Base-by-base conservation (phyloP, 2,113 vertebrate species). In the Trichomycterus rosablanca region DNA sequence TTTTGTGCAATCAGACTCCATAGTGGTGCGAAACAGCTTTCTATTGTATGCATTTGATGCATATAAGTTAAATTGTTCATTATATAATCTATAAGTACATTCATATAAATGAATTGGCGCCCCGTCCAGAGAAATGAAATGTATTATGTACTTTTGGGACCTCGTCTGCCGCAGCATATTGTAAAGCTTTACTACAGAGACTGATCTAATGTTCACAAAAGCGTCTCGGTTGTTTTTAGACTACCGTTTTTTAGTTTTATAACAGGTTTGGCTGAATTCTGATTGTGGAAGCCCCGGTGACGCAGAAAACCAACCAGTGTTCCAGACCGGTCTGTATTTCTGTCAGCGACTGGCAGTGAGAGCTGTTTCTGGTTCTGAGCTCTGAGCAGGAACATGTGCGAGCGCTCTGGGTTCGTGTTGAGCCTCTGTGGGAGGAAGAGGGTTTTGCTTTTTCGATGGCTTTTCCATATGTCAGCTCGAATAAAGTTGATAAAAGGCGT, bases 381-480 rank as follows among this genome's bases (percentile, higher is more conserved):
- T 60, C 40, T 60, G 63, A 55, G 34, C 59, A 43, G 16, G 37
- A 72, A 63, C 66, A 66, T 59, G 53, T 63, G 61, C 46, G 68
- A 62, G 50, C 52, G 66, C 50, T 64, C 72, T 28, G 71, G 42
- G 72, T 71, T 74, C 68, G 74, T 73, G 71, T 66, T 18, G 15
- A 74, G 76, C 76, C 76, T 75, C 63, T 59, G 63, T 16, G 75
- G 72, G 75, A 84, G 83, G 80, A 84, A 85, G 77, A 78, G 51
- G 23, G 67, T 83, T 76, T 85, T 79, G 78, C 79, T 81, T n/a
- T 78, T 23, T 16, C 73, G 76, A 87, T 87, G 78, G 80, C 77
- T 85, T 80, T 87, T 83, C 81, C 87, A 87, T 74, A 73, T 86
- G 83, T 35, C 66, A 74, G 11, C 70, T 69, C 28, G 71, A 80